A percentile compares a stretch with the other conserved stretches of the same genome.
These are phyloP conservation scores for Agrochola lychnidis DNA, from an alignment of 2,888 invertebrate genomes.

Conservation along the genomic window DNA sequence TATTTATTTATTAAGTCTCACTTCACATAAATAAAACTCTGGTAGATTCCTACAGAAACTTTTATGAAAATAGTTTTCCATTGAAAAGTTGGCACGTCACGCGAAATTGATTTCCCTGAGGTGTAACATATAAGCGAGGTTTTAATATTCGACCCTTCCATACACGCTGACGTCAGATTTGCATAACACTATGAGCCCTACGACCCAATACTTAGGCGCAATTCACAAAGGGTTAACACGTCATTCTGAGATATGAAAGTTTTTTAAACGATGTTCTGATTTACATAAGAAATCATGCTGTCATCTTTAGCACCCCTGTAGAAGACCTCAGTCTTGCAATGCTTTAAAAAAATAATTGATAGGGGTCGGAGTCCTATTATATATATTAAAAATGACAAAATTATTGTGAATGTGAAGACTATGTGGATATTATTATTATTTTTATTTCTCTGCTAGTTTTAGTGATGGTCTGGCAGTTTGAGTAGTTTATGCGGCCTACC, in stretches of 20 bases:
- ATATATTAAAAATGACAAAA: too few species aligned
- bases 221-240: conserved; percentile 2
- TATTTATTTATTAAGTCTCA: too few species aligned
- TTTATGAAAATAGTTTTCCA: conserved; percentile 20
- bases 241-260: neutral
- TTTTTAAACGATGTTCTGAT: neutral
- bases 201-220: neutral
- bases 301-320: neutral
- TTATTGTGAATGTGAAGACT: too few species aligned
- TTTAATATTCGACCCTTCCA: conserved; percentile 36
- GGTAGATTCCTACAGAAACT: neutral
- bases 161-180: conserved; percentile 31
- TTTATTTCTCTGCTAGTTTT: too few species aligned
- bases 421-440: too few species aligned
- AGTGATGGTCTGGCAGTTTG: too few species aligned
- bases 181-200: conserved; percentile 15
- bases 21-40: neutral
- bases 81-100: conserved; percentile 8
- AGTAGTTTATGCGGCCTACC: too few species aligned
- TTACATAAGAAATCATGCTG: neutral
- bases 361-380: neutral
- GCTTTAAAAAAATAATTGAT: neutral
- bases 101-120: conserved; percentile 42
- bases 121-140: conserved; percentile 21
- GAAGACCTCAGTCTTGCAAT: neutral